A percentile compares a stretch with the other conserved stretches of the same genome.
Conservation (phyloP, 2,113 vertebrate species). For the Bostrychus sinensis region DNA sequence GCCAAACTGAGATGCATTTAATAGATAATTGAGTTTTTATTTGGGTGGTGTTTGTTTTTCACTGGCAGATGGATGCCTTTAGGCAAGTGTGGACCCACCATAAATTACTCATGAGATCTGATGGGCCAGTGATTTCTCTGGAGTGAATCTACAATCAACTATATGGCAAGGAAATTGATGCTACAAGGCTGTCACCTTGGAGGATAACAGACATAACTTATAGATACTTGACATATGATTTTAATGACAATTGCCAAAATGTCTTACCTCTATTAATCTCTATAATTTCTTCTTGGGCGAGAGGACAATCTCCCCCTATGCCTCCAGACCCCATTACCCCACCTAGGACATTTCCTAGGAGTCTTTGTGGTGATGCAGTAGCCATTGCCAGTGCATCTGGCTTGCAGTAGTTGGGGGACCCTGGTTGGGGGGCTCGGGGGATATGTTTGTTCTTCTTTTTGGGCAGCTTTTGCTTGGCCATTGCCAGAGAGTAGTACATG, state of each 20-base stretch:
- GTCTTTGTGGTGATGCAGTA: constrained; percentile 83
- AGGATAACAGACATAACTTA: too few species aligned
- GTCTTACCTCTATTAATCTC: constrained; percentile 89
- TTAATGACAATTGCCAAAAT: constrained; percentile 1
- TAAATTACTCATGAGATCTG: constrained; percentile 72
- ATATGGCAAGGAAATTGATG: constrained; percentile 13
- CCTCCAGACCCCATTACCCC: constrained; percentile 78
- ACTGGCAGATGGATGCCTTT: constrained; percentile 67
- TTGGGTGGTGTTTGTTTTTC: constrained; percentile 56
- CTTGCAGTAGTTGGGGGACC: constrained; percentile 93
- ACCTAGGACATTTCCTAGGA: constrained; percentile 84
- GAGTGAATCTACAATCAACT: constrained; percentile 45
- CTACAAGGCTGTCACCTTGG: neutral
- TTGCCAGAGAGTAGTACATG: constrained; percentile 97
- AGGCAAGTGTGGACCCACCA: constrained; percentile 60
- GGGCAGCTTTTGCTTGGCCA: constrained; percentile 97
- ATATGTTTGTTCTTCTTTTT: constrained; percentile 98
- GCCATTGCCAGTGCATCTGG: constrained; percentile 85
- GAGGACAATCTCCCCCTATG: constrained; percentile 84
- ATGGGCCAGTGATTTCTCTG: constrained; percentile 55
- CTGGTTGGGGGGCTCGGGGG: constrained; percentile 89
- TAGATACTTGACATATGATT: neutral
- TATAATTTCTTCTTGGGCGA: constrained; percentile 94
- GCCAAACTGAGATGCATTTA: constrained; percentile 57
- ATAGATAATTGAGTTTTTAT: constrained; percentile 64